Evolutionary conservation across 1,140 invertebrate species (phyloP), one percentile per base, ranked within the genome.

Genomic region (Carposina sasakii): DNA sequence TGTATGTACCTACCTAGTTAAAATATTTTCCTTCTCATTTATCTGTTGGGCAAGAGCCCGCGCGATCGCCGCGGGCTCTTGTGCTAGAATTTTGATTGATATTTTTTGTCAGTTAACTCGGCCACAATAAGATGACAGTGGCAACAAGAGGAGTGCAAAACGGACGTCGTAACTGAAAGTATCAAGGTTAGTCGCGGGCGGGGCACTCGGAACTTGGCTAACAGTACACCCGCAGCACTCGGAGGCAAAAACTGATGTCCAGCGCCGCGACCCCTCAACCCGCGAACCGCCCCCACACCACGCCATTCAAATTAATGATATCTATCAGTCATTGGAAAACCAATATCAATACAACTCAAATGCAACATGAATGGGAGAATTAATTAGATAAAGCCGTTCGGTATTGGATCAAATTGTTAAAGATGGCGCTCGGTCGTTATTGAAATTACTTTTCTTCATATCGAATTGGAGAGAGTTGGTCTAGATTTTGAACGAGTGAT

Each of bases 71-170:
- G 59, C 71, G 60, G 76, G 78, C 81, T 60, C 67, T 74, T 84
- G 81, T 75, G 71, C 81, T 78, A 84, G 77, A 84, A 81, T 81
- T 81, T 82, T 84, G 81, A 84, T 84, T 84, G 78, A 82, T 84
- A 84, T 84, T 84, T 84, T 84, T 84, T 84, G 75, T 82, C 64
- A 73, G 69, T 63, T 67, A 67, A 72, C 69, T 78, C 71, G 71
- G 70, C 65, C 74, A 82, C 76, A 81, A 84, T 79, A 74, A 84
- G 71, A 78, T 73, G 76, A 82, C 65, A 71, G 66, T 61, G 65
- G 64, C 76, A 78, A 81, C 76, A 76, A 81, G 78, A 84, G 65
- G 60, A 77, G 75, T 78, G 76, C 81, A 63, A 81, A 84, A 84
- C 78, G 63, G 72, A 67, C 67, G 57, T 67, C 72, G 81, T 77